These are phyloP conservation scores for Ptychochromis oligacanthus DNA, from an alignment of 2,113 vertebrate genomes.

Conservation along the genomic window DNA sequence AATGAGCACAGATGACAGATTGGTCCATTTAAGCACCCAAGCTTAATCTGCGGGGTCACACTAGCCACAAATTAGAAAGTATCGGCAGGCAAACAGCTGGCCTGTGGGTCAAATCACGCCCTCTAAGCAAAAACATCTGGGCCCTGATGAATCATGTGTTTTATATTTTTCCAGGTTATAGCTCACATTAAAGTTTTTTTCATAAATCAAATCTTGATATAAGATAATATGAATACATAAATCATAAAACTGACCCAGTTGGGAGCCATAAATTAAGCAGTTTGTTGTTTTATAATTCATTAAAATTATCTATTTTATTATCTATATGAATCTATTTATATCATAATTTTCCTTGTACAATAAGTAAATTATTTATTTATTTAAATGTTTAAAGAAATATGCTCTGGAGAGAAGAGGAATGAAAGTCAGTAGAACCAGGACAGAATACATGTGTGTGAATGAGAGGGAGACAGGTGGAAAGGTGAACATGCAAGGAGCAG, in stretches of 20 bases:
- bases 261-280: background rate
- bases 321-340: no score
- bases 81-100: background rate
- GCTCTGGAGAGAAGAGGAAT: no score
- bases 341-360: no score
- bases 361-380: no score
- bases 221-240: no score
- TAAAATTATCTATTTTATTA: no score
- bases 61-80: background rate
- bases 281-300: no score
- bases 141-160: background rate
- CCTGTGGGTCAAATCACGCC: background rate
- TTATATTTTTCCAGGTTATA: background rate
- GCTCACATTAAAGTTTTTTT: background rate
- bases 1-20: constrained; percentile 1
- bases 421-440: no score
- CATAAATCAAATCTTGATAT: background rate
- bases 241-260: background rate
- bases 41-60: background rate
- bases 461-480: no score
- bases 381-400: no score
- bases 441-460: no score
- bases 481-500: no score
- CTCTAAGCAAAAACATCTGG: background rate
- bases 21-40: background rate